Percentiles rank a stretch among this genome's conserved stretches.
These are phyloP conservation scores for Sakesphorus luctuosus DNA, from an alignment of 2,113 vertebrate species.

Conservation along the genomic window DNA sequence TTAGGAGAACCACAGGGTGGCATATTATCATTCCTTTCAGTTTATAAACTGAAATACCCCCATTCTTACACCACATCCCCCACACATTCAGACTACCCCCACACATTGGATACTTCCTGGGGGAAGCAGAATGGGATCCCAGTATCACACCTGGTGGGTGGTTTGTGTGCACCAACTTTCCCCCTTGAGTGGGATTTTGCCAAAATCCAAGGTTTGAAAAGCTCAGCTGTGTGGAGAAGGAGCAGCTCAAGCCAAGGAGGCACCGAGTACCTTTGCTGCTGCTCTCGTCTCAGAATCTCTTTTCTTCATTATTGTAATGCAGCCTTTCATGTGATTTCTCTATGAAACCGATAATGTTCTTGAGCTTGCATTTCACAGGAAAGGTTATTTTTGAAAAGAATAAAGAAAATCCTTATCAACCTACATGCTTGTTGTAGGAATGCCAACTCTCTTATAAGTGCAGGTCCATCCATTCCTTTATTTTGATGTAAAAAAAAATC, in stretches of 20 bases:
- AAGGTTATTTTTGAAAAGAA: conserved; percentile 69
- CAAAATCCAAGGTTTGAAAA: neutral
- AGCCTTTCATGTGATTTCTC: conserved; percentile 62
- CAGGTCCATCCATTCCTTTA: conserved; percentile 49
- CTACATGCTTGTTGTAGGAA: conserved; percentile 51
- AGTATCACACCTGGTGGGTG: rapidly evolving
- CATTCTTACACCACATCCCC: rapidly evolving
- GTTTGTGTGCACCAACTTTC: neutral
- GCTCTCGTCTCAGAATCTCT: neutral
- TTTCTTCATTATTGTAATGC: conserved; percentile 47
- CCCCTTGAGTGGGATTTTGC: neutral
- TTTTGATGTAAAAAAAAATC: conserved; percentile 50
- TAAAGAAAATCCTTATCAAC: conserved; percentile 69
- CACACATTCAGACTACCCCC: neutral
- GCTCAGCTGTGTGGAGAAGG: neutral
- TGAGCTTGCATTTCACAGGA: conserved; percentile 61
- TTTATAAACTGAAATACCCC: rapidly evolving
- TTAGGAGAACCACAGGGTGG: neutral
- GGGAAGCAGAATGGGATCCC: neutral
- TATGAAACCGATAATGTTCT: conserved; percentile 60
- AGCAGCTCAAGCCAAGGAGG: conserved; percentile 14
- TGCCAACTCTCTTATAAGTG: conserved; percentile 50
- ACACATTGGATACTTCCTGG: rapidly evolving
- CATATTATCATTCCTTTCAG: neutral
- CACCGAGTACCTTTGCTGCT: neutral